Evolutionary conservation across 2,113 vertebrate genomes (phyloP).

Genomic region (Pimephales promelas): DNA sequence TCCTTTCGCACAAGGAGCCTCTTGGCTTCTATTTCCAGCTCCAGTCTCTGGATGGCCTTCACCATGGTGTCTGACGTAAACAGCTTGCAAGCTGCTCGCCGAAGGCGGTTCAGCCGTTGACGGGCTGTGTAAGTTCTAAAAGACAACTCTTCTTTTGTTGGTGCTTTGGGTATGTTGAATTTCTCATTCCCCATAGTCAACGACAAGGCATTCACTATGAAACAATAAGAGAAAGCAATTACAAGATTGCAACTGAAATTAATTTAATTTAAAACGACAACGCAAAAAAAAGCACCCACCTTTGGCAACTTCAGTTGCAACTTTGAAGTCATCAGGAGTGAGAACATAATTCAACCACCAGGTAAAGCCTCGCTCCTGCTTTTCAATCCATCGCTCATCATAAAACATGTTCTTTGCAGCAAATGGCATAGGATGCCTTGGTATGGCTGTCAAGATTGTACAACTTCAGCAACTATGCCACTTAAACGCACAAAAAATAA

Average conservation of each 20-base stretch:
- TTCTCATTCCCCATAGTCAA: slow-evolving; percentile 82
- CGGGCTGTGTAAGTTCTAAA: slow-evolving; percentile 87
- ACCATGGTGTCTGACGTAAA: slow-evolving; percentile 86
- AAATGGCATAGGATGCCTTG: slow-evolving; percentile 93
- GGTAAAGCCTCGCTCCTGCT: slow-evolving; percentile 90
- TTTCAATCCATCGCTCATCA: slow-evolving; percentile 95
- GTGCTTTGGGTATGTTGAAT: slow-evolving; percentile 82
- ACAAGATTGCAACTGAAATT: background rate
- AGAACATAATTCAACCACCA: slow-evolving; percentile 97
- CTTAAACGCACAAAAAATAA: background rate
- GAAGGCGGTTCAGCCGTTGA: slow-evolving; percentile 84
- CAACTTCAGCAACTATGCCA: background rate
- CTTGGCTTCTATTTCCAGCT: slow-evolving; percentile 85
- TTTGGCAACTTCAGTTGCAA: slow-evolving; percentile 83
- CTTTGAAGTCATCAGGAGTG: slow-evolving; percentile 92
- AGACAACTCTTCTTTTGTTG: slow-evolving; percentile 93
- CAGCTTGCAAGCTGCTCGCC: slow-evolving; percentile 83
- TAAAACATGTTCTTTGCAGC: slow-evolving; percentile 97
- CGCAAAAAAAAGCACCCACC: slow-evolving; percentile 67
- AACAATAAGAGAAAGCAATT: background rate
- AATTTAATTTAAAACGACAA: too few species aligned
- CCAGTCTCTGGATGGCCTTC: slow-evolving; percentile 87
- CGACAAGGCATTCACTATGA: slow-evolving; percentile 83
- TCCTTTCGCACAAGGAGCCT: slow-evolving; percentile 89
- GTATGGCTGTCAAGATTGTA: slow-evolving; percentile 77